phyloP scores from a whole-genome alignment of 2,888 invertebrate species.

The Glaucopsyche alexis region DNA sequence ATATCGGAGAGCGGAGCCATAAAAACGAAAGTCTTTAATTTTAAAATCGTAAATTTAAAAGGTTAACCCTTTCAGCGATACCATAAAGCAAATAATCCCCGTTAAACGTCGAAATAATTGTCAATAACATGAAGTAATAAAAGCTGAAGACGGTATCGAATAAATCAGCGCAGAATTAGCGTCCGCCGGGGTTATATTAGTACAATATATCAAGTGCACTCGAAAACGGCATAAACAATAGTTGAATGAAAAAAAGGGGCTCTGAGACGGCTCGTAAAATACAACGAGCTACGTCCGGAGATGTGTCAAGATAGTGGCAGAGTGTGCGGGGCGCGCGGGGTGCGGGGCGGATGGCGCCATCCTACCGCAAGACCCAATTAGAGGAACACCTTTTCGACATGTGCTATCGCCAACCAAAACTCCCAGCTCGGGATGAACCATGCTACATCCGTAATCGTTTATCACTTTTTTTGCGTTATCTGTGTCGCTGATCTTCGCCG shows the following conservation, averaged over 20 bases:
- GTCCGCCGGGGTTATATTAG: slow-evolving; percentile 57
- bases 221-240: slow-evolving; percentile 65
- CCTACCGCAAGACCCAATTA: slow-evolving; percentile 74
- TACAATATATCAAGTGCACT: slow-evolving; percentile 67
- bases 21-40: slow-evolving; percentile 15
- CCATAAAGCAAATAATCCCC: slow-evolving; percentile 14
- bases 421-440: slow-evolving; percentile 59
- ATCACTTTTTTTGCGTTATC: slow-evolving; percentile 54
- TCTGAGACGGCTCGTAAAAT: slow-evolving; percentile 76
- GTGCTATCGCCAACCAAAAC: slow-evolving; percentile 71
- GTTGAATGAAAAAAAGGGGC: slow-evolving; percentile 60
- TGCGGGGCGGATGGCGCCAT: slow-evolving; percentile 56
- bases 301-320: slow-evolving; percentile 75
- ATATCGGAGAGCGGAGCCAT: background rate
- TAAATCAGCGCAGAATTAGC: slow-evolving; percentile 59
- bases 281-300: slow-evolving; percentile 78
- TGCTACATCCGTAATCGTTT: slow-evolving; percentile 68
- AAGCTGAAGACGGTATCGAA: slow-evolving; percentile 23
- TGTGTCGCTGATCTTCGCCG: slow-evolving; percentile 34
- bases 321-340: slow-evolving; percentile 56
- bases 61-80: slow-evolving; percentile 2
- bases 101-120: slow-evolving; percentile 15
- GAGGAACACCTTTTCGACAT: slow-evolving; percentile 79
- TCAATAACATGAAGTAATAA: slow-evolving; percentile 25
- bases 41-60: slow-evolving; percentile 11